Evolutionary conservation across 1,140 invertebrate species (phyloP), one percentile per base, ranked within the genome.

Genomic region (Drosophila suzukii): DNA sequence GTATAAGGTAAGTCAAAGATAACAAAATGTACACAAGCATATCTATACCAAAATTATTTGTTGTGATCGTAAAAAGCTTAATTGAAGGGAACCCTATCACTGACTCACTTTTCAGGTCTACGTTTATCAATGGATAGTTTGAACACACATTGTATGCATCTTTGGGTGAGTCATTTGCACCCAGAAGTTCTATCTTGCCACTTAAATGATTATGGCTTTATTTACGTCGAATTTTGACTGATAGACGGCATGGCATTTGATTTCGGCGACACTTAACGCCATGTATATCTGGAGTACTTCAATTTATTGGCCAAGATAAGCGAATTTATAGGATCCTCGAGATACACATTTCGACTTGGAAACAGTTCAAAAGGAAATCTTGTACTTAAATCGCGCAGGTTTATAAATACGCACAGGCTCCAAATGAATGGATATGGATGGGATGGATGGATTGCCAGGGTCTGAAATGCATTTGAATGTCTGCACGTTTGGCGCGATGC

Each of bases 381-480:
- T 15, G 17, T 47, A 32, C 27, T 62, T 62, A 50, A 66, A 27
- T 43, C 59, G 11, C 27, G 4, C 32, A 2, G 53, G 20, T 65
- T 58, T 57, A 75, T 66, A 75, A 58, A 75, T 75, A 75, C 32
- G 30, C 39, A 4, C 39, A 6, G 75, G 17, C 70, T 73, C 68
- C 70, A 76, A 50, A 51, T 77, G 43, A 72, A 81, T 73, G 73
- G 61, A 68, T 63, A 44, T 65, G 73, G 59, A 77, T 86, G 78
- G 61, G 75, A 86, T 83, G 82, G 82, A 86, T 86, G 78, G 83
- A 88, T 89, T 76, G 84, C 72, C 80, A 79, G 75, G 41, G 66
- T 55, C 75, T 77, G 56, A 75, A 57, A 68, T 82, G 70, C 79
- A 74, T 76, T 78, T 84, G 55, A 85, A 68, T 84, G 68, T 78